Conservation (phyloP, 1,140 invertebrate genomes). For the Pogonus chalceus region DNA sequence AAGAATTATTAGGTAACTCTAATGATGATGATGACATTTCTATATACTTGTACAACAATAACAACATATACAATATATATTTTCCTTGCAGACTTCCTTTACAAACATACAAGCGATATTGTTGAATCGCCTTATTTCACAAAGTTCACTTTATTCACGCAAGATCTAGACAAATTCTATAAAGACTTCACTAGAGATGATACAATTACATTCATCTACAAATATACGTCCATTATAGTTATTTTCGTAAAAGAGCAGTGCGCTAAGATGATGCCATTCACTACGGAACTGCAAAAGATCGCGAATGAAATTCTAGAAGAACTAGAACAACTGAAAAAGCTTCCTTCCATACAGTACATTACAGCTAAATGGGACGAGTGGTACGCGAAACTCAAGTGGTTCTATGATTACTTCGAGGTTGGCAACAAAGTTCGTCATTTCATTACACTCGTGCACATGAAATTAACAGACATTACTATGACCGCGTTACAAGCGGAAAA, state of each 20-base stretch:
- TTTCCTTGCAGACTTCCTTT: conserved; percentile 58
- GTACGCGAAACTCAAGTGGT: conserved; percentile 46
- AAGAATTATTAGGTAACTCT: conserved; percentile 47
- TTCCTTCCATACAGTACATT: conserved; percentile 55
- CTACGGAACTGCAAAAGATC: conserved; percentile 60
- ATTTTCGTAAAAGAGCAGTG: conserved; percentile 63
- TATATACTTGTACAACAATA: neutral
- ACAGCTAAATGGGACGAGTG: conserved; percentile 39
- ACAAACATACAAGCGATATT: conserved; percentile 63
- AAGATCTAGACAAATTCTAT: conserved; percentile 66
- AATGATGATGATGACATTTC: conserved; percentile 4
- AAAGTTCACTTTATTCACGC: conserved; percentile 64
- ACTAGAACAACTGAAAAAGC: conserved; percentile 55
- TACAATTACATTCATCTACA: conserved; percentile 60
- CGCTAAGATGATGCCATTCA: conserved; percentile 65
- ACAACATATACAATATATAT: neutral
- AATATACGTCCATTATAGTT: conserved; percentile 56
- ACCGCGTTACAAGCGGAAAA: conserved; percentile 66
- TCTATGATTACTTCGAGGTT: conserved; percentile 62
- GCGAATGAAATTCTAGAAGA: conserved; percentile 57
- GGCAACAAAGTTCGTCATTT: conserved; percentile 47
- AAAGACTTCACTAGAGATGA: conserved; percentile 64
- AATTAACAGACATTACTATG: conserved; percentile 55
- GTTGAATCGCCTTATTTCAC: conserved; percentile 71
- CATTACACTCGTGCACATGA: conserved; percentile 51